A percentile compares a stretch with the other conserved stretches of the same genome.
Evolutionary conservation across 2,888 invertebrate genomes (phyloP).

Genomic region (Agapostemon virescens): DNA sequence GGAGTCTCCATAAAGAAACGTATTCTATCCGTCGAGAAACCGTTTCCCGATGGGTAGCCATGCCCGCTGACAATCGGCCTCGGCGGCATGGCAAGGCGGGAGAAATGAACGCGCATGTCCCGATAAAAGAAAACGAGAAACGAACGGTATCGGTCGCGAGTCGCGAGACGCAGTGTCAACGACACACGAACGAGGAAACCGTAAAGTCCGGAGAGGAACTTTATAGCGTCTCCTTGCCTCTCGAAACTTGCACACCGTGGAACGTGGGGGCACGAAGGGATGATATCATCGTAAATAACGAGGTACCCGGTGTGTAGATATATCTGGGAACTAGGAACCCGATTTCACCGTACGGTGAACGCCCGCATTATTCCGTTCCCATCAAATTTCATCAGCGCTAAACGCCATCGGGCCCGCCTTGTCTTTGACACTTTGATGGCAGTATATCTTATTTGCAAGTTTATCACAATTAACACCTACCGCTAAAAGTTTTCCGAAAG

Average conservation of each 20-base stretch:
- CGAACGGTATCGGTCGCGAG: conserved; percentile 66
- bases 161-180: conserved; percentile 60
- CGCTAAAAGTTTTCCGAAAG: background rate
- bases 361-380: conserved; percentile 12
- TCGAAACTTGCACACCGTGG: background rate
- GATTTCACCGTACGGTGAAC: conserved; percentile 56
- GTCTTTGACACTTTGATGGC: background rate
- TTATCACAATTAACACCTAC: background rate
- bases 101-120: conserved; percentile 45
- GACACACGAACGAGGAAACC: conserved; percentile 59
- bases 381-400: conserved; percentile 13
- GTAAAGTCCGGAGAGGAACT: conserved; percentile 50
- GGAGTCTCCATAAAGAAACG: background rate
- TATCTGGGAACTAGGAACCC: conserved; percentile 49
- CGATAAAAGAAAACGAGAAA: conserved; percentile 65
- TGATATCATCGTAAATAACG: conserved; percentile 23
- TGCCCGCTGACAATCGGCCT: background rate
- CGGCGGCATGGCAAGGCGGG: background rate
- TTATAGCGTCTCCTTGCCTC: conserved; percentile 9
- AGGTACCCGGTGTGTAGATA: conserved; percentile 29
- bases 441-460: background rate
- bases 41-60: conserved; percentile 19
- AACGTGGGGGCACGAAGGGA: background rate
- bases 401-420: background rate
- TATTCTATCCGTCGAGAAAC: background rate